These are phyloP conservation scores for Garra rufa DNA, from an alignment of 2,113 vertebrate genomes.

Conservation along the genomic window DNA sequence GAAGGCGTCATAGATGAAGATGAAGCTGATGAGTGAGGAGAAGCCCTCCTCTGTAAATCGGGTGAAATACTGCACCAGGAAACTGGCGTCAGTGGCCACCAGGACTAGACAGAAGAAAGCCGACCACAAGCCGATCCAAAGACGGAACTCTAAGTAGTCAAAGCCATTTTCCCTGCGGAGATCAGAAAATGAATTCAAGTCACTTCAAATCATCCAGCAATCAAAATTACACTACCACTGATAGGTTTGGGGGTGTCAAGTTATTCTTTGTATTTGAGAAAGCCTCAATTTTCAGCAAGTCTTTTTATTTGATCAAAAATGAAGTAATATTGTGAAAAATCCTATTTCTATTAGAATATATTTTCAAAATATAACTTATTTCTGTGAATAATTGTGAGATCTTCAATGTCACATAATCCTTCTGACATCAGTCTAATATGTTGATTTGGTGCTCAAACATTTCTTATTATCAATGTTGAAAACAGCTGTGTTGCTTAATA, in stretches of 20 bases:
- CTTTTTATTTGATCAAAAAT: not conserved
- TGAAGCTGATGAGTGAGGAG: slow-evolving; percentile 97
- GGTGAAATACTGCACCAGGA: slow-evolving; percentile 96
- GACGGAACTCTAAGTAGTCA: slow-evolving; percentile 96
- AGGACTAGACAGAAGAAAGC: slow-evolving; percentile 91
- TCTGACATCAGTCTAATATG: not conserved
- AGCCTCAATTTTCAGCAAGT: not conserved
- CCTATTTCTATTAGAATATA: not conserved
- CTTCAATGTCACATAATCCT: not conserved
- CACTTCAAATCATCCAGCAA: not conserved
- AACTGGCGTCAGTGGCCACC: slow-evolving; percentile 95
- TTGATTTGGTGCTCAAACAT: not conserved
- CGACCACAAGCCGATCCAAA: slow-evolving; percentile 98
- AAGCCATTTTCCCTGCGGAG: slow-evolving; percentile 85
- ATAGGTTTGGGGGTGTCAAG: not conserved
- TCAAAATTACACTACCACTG: not conserved
- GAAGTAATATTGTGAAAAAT: not conserved
- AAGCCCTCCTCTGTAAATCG: slow-evolving; percentile 98
- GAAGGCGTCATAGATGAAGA: slow-evolving; percentile 98
- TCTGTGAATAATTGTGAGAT: not conserved
- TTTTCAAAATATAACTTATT: not conserved
- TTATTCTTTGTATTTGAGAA: not conserved
- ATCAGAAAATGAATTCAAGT: not conserved
- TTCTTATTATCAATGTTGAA: not conserved
- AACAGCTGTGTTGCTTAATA: not conserved